Percentiles rank a stretch among this genome's conserved stretches.
Evolutionary conservation across 2,888 invertebrate species (phyloP).

Genomic region (Protonemura montana): DNA sequence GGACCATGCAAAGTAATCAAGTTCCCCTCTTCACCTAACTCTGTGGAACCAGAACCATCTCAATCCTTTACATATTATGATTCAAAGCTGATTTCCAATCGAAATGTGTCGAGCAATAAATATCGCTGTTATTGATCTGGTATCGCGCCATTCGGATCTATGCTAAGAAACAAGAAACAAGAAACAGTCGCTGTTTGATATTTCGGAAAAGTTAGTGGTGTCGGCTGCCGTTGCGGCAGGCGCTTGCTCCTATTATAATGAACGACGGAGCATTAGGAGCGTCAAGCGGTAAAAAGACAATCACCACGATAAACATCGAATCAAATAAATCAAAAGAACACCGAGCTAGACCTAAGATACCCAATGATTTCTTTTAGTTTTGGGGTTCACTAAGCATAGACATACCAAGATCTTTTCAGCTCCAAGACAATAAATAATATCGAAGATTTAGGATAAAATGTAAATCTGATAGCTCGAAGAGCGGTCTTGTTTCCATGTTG

Average conservation of each 20-base stretch:
- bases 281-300: conserved; percentile 23
- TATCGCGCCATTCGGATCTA: conserved; percentile 23
- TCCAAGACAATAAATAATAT: not conserved
- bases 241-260: conserved; percentile 21
- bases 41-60: not conserved
- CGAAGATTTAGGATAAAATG: not conserved
- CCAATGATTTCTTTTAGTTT: not conserved
- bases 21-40: no score
- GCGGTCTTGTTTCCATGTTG: not conserved
- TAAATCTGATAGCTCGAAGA: not conserved
- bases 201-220: conserved; percentile 4
- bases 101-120: conserved; percentile 18
- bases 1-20: no score
- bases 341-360: not conserved
- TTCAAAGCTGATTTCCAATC: conserved; percentile 7
- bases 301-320: conserved; percentile 24
- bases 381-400: not conserved
- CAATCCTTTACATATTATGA: conserved; percentile 7
- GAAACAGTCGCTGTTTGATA: not conserved
- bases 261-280: conserved; percentile 15
- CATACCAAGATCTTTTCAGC: not conserved
- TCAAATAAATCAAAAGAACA: conserved; percentile 16
- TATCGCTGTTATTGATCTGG: conserved; percentile 26
- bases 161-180: not conserved
- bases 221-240: not conserved